Evolutionary conservation across 37 sponge, comb jelly and placozoan genomes (phyloP).

Genomic region (Aphrocallistes beatrix): DNA sequence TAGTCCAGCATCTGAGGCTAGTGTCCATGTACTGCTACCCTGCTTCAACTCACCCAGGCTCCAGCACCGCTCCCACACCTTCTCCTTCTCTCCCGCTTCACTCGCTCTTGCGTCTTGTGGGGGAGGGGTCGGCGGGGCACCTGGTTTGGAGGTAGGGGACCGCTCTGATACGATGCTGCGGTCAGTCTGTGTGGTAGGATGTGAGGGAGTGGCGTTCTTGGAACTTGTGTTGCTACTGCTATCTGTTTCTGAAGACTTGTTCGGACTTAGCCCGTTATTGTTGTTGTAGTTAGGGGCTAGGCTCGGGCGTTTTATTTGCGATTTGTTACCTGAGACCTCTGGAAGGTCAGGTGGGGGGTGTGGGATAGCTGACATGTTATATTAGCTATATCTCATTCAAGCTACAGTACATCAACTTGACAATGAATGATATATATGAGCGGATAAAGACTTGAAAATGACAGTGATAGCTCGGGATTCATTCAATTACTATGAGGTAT

Average conservation of each 20-base stretch:
- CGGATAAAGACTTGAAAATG: too few relatives aligned
- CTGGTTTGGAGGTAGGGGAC: background rate
- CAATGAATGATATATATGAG: too few relatives aligned
- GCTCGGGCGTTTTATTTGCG: background rate
- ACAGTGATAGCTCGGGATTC: too few relatives aligned
- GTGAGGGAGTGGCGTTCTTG: constrained; percentile 9
- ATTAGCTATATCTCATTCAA: background rate
- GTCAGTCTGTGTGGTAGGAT: background rate
- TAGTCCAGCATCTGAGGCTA: background rate
- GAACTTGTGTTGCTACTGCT: background rate
- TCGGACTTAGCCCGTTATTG: background rate
- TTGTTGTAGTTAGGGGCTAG: background rate
- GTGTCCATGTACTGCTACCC: background rate
- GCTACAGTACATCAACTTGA: too few relatives aligned
- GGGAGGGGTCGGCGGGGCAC: background rate
- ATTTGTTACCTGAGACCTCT: background rate
- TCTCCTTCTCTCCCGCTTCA: background rate
- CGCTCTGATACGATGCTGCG: background rate
- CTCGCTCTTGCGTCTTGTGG: background rate
- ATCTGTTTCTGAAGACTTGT: background rate
- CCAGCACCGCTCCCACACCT: constrained; percentile 15
- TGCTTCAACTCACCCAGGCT: background rate
- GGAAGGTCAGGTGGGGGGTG: background rate
- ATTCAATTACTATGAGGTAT: too few relatives aligned
- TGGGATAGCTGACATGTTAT: background rate